phyloP scores from a whole-genome alignment of 2,113 vertebrate species.

The Chroicocephalus ridibundus region DNA sequence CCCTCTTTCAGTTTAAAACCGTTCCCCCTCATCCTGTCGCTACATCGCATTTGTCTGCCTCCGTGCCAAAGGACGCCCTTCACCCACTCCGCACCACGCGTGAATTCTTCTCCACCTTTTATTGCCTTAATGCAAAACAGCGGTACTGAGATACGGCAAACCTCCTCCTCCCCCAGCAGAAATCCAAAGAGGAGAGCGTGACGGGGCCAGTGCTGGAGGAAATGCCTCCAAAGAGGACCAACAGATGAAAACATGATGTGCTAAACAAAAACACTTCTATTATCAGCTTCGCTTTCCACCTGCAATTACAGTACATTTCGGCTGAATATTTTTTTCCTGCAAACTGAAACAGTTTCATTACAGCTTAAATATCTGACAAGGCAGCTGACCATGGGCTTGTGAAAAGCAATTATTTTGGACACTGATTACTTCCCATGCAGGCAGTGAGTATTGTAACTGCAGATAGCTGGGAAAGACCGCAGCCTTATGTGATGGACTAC shows the following conservation, averaged over 20 bases:
- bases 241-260: background rate
- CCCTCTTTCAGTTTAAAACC: too few relatives aligned
- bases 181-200: rapidly evolving
- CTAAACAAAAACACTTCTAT: background rate
- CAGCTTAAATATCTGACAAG: slow-evolving; percentile 70
- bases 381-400: slow-evolving; percentile 52
- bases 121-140: background rate
- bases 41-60: background rate
- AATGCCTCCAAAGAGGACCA: background rate
- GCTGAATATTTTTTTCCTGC: slow-evolving; percentile 9
- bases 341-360: slow-evolving; percentile 63
- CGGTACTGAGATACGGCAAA: rapidly evolving
- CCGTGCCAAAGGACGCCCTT: background rate
- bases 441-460: background rate
- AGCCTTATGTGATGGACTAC: slow-evolving; percentile 1
- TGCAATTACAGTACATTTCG: slow-evolving; percentile 9
- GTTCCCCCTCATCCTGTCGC: too few relatives aligned
- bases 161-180: background rate
- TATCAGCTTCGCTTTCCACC: background rate
- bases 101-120: background rate
- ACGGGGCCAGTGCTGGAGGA: background rate
- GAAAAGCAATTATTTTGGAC: slow-evolving; percentile 76
- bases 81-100: rapidly evolving
- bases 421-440: slow-evolving; percentile 64
- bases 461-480: slow-evolving; percentile 37